Evolutionary conservation across 1,140 invertebrate genomes (phyloP), one percentile per base, ranked within the genome.

Genomic region (Radopholus similis): DNA sequence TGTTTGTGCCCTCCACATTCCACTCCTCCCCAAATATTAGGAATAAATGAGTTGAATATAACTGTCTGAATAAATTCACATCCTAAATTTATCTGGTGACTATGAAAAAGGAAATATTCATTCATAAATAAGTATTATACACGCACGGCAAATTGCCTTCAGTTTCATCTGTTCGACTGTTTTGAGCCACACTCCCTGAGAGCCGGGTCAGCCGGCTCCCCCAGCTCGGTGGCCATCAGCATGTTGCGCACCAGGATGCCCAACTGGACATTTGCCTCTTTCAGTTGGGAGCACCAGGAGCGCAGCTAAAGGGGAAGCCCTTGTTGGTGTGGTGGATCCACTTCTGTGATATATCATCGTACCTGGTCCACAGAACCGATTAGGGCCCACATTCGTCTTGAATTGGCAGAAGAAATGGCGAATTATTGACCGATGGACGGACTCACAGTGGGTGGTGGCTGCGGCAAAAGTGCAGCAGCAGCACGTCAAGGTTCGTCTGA

Each of bases 341-440:
- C 38, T 21, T 38, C 32, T 18, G 11, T 18, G 8, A 15, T 64
- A 8, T 34, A 26, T 58, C 21, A 18, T 38, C 34, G 26, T 23
- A 78, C 38, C 35, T 62, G 44, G 34, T 75, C 70, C 32, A 71
- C 18, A n/a, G 71, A 68, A 9, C 78, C 78, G 30, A 80, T 71
- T 18, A 81, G 44, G 15, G 80, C 80, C 79, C 80, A 81, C 26
- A 77, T 75, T 47, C n/a, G n/a, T n/a, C n/a, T n/a, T n/a, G n/a
- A n/a, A n/a, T n/a, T n/a, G n/a, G n/a, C n/a, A n/a, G n/a, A n/a
- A n/a, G n/a, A n/a, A n/a, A n/a, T n/a, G n/a, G n/a, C n/a, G n/a
- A n/a, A n/a, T n/a, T n/a, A n/a, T n/a, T n/a, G n/a, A n/a, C n/a
- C n/a, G n/a, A n/a, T n/a, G n/a, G n/a, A n/a, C n/a, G n/a, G n/a